Evolutionary conservation across 2,797 vertebrate species (phyloP).

Genomic region (Heterohyrax brucei): DNA sequence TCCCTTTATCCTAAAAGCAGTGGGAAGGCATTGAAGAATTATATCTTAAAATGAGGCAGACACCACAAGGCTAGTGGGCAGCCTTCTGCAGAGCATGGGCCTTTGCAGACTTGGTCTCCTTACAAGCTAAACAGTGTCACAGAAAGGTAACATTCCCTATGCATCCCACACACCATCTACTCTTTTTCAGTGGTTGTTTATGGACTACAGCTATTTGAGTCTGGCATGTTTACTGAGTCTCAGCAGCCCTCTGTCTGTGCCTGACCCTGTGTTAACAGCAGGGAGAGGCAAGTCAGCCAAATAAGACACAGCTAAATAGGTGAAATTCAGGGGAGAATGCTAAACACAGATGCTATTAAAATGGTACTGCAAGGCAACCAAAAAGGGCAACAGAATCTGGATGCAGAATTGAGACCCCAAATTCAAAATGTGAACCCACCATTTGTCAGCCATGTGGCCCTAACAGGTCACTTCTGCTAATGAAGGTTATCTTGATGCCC

Average conservation of each 20-base stretch:
- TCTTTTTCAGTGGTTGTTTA: conserved; percentile 4
- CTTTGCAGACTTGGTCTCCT: neutral
- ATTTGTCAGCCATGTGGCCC: neutral
- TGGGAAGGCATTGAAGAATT: neutral
- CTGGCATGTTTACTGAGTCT: conserved; percentile 1
- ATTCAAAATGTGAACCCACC: neutral
- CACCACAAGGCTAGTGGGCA: neutral
- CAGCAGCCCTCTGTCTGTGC: neutral
- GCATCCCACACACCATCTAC: neutral
- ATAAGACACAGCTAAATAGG: conserved; percentile 9
- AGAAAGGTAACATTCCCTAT: neutral
- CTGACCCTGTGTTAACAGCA: neutral
- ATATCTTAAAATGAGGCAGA: conserved; percentile 27
- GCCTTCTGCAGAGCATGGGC: neutral
- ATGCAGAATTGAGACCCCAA: neutral
- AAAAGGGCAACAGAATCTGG: neutral
- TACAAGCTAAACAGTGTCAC: neutral
- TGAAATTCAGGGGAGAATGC: neutral
- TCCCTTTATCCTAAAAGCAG: neutral
- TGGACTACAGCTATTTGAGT: neutral
- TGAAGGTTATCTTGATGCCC: neutral
- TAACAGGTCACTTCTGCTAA: neutral
- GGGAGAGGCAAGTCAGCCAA: neutral
- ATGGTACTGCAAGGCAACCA: neutral
- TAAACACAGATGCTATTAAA: neutral